Conservation (phyloP, 2,888 invertebrate genomes). For the Cryptocephalus moraei region DNA sequence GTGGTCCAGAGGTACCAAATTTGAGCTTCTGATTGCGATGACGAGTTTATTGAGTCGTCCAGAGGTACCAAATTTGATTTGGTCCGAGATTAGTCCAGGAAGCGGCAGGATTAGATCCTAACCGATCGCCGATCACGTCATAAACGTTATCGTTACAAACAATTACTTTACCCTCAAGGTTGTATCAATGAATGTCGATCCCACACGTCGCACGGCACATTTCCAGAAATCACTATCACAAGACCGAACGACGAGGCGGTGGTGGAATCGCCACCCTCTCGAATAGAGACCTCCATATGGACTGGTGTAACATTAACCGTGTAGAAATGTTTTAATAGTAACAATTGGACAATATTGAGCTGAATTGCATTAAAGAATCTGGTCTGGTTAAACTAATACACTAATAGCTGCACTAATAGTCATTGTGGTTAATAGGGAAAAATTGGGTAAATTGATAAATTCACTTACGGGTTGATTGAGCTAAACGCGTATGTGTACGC, state of each 20-base stretch:
- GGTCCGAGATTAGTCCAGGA: no score
- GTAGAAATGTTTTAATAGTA: conserved; percentile 39
- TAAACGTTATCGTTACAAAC: no score
- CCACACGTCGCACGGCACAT: conserved; percentile 7
- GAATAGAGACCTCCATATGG: conserved; percentile 32
- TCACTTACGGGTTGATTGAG: conserved; percentile 35
- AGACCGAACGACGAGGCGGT: neutral
- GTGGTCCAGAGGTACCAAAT: no score
- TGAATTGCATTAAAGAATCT: conserved; percentile 43
- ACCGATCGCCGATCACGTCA: no score
- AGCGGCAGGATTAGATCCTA: no score
- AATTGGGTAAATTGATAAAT: conserved; percentile 45
- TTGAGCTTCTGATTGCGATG: no score
- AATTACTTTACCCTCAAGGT: no score
- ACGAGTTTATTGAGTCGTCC: no score
- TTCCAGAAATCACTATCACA: neutral
- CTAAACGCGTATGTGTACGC: conserved; percentile 23
- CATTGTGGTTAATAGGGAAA: conserved; percentile 42
- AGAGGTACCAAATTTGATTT: no score
- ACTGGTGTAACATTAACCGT: conserved; percentile 35
- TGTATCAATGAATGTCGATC: no score
- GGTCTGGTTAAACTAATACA: conserved; percentile 40
- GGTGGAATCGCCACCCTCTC: conserved; percentile 27
- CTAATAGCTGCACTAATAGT: conserved; percentile 41
- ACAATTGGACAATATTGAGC: conserved; percentile 42